phyloP scores from a whole-genome alignment of 1,140 invertebrate species.

The Saccostrea cuccullata region DNA sequence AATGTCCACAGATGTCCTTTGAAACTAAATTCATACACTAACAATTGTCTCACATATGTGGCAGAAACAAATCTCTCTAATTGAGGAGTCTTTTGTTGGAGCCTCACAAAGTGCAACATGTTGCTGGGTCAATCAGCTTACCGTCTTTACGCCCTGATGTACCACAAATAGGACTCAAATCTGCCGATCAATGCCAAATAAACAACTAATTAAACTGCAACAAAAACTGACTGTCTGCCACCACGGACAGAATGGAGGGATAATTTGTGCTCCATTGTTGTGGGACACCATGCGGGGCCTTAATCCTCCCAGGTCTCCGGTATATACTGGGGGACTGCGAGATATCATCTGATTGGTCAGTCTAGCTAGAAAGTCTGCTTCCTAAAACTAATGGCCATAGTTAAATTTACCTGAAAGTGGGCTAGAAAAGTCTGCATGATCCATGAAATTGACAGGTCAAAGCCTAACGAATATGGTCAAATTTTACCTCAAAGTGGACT shows the following conservation, averaged over 20 bases:
- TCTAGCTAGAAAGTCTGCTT: not conserved
- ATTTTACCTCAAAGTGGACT: no score
- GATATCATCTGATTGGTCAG: not conserved
- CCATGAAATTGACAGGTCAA: not conserved
- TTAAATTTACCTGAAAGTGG: no score
- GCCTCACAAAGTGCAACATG: slow-evolving; percentile 4
- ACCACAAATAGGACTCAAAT: not conserved
- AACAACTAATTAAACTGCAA: slow-evolving; percentile 19
- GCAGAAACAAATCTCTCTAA: not conserved
- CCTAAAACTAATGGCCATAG: not conserved
- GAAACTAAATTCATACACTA: not conserved
- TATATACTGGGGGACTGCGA: not conserved
- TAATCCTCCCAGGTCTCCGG: not conserved
- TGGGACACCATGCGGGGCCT: not conserved
- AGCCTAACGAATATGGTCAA: not conserved
- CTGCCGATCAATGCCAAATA: slow-evolving; percentile 22
- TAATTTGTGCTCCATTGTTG: not conserved
- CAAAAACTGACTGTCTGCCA: not conserved
- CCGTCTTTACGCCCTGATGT: not conserved
- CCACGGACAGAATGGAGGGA: not conserved
- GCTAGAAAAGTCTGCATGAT: not conserved
- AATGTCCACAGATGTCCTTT: slow-evolving; percentile 1
- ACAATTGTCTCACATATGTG: not conserved
- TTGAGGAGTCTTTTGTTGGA: not conserved
- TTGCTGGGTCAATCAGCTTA: not conserved